Percentiles rank a stretch among this genome's conserved stretches.
These are phyloP conservation scores for Idaea aversata DNA, from an alignment of 2,888 invertebrate species.

Conservation along the genomic window DNA sequence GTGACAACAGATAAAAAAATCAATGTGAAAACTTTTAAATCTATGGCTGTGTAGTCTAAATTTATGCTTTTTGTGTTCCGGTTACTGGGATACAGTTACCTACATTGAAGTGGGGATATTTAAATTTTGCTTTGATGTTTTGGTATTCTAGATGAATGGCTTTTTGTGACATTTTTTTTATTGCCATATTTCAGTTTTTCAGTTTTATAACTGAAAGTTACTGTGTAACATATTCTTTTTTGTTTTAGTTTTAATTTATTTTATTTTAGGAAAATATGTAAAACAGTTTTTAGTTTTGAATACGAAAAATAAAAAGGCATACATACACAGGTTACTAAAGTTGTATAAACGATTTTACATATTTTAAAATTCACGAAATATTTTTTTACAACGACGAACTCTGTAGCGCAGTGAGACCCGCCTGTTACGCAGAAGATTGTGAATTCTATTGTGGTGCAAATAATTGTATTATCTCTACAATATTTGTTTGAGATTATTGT, in stretches of 20 bases:
- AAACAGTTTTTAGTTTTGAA: neutral
- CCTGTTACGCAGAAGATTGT: too few relatives aligned
- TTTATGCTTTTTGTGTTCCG: constrained; percentile 24
- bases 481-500: too few relatives aligned
- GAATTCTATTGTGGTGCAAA: too few relatives aligned
- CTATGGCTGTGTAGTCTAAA: constrained; percentile 28
- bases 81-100: neutral
- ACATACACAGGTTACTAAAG: too few relatives aligned
- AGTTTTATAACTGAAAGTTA: constrained; percentile 25
- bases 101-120: constrained; percentile 10
- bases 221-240: neutral
- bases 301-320: too few relatives aligned
- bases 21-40: constrained; percentile 38
- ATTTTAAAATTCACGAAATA: too few relatives aligned
- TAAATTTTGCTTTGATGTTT: constrained; percentile 5
- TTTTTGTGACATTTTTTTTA: neutral
- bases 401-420: too few relatives aligned
- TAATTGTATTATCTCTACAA: too few relatives aligned
- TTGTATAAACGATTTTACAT: too few relatives aligned
- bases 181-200: constrained; percentile 9
- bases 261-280: neutral
- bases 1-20: constrained; percentile 41
- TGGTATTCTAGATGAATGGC: constrained; percentile 6
- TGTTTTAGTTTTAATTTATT: neutral
- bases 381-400: too few relatives aligned